Conservation (phyloP, 1,140 invertebrate genomes). For the Goniozus legneri region DNA sequence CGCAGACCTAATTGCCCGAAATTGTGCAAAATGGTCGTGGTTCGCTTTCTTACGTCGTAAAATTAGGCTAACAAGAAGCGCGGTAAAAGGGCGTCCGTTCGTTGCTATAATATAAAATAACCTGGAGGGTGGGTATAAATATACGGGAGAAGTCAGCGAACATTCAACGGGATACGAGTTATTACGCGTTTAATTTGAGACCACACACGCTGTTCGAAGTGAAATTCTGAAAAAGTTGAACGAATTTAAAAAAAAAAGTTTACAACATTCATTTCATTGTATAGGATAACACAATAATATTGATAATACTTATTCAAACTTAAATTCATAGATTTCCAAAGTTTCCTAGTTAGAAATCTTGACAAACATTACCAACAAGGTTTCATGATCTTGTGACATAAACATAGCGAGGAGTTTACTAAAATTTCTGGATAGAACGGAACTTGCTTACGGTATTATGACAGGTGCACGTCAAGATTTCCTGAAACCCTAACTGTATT, state of each 20-base stretch:
- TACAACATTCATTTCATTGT: no score
- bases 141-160: constrained; percentile 27
- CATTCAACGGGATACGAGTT: constrained; percentile 24
- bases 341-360: no score
- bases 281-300: no score
- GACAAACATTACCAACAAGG: no score
- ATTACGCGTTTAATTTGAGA: constrained; percentile 36
- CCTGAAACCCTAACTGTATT: constrained; percentile 11
- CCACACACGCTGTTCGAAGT: constrained; percentile 28
- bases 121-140: constrained; percentile 16
- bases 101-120: constrained; percentile 34
- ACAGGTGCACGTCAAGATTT: constrained; percentile 13
- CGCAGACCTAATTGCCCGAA: constrained; percentile 24
- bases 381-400: no score
- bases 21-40: constrained; percentile 34
- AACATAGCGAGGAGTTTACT: no score
- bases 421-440: no score
- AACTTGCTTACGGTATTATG: constrained; percentile 2
- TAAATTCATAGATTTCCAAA: no score
- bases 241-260: no score
- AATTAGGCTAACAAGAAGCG: constrained; percentile 41
- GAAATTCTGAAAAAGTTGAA: no score
- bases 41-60: constrained; percentile 32
- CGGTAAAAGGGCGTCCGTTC: constrained; percentile 23
- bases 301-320: no score